These are phyloP conservation scores for Trichacis sp. DNA, from an alignment of 2,888 invertebrate genomes.

Conservation along the genomic window DNA sequence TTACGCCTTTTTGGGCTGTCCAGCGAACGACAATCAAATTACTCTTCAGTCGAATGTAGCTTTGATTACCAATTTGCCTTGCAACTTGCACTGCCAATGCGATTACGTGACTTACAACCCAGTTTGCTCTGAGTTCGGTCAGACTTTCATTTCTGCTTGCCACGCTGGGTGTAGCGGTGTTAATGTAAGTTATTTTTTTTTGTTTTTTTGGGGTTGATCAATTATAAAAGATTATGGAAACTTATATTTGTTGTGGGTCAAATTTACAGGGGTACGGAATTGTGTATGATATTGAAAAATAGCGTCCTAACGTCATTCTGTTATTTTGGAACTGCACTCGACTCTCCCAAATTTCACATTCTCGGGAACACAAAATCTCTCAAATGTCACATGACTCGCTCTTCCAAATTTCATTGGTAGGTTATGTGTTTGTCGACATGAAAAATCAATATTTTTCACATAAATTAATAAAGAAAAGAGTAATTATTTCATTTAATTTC, in stretches of 20 bases:
- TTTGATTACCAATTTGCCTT: conserved; percentile 69
- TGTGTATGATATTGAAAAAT: too few relatives aligned
- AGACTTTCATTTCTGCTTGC: conserved; percentile 83
- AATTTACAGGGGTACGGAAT: too few relatives aligned
- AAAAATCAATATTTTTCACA: too few relatives aligned
- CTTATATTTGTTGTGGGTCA: not conserved
- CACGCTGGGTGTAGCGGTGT: conserved; percentile 79
- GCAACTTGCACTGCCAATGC: conserved; percentile 78
- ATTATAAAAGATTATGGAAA: not conserved
- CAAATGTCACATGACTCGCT: too few relatives aligned
- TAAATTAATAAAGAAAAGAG: too few relatives aligned
- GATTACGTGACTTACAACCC: conserved; percentile 81
- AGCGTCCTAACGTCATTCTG: too few relatives aligned
- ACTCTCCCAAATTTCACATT: too few relatives aligned
- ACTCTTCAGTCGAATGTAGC: conserved; percentile 66
- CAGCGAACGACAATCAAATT: conserved; percentile 72
- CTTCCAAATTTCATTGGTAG: too few relatives aligned
- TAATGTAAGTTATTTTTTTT: conserved; percentile 49
- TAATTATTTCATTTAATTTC: too few relatives aligned
- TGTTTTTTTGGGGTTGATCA: not conserved
- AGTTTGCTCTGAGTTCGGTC: conserved; percentile 76
- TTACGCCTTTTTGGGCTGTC: conserved; percentile 78
- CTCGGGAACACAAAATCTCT: too few relatives aligned
- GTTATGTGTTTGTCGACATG: too few relatives aligned
- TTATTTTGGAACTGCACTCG: too few relatives aligned